phyloP scores from a whole-genome alignment of 2,113 vertebrate species.

The Nyctibius bracteatus region DNA sequence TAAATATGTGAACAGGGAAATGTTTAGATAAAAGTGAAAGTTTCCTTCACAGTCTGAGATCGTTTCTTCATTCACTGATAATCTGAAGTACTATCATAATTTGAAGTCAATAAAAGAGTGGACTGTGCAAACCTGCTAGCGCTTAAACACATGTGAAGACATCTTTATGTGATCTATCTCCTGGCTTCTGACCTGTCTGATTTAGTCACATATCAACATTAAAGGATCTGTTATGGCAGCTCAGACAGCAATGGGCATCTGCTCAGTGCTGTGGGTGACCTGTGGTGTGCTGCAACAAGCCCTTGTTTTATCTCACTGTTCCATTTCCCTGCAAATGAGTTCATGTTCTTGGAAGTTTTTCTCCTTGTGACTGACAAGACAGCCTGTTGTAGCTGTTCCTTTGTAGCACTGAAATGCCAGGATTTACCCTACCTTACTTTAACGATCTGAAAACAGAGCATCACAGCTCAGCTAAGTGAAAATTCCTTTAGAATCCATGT shows the following conservation, averaged over 20 bases:
- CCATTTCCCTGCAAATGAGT: conserved; percentile 18
- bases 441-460: not conserved
- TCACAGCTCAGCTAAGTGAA: not conserved
- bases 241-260: not conserved
- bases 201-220: not conserved
- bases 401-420: not conserved
- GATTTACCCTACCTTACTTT: not conserved
- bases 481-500: not conserved
- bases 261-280: not conserved
- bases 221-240: not conserved
- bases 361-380: not conserved
- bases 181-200: not conserved
- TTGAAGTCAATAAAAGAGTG: not conserved
- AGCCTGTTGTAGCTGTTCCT: not conserved
- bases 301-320: not conserved
- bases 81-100: not conserved
- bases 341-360: conserved; percentile 2
- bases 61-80: not conserved
- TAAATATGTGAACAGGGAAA: not conserved
- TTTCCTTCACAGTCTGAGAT: not conserved
- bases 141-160: not conserved
- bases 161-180: not conserved
- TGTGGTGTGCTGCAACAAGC: not conserved
- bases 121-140: not conserved
- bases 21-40: not conserved